Evolutionary conservation across 2,113 vertebrate genomes (phyloP), one percentile per base, ranked within the genome.

Genomic region (Ancistrus triradiatus): DNA sequence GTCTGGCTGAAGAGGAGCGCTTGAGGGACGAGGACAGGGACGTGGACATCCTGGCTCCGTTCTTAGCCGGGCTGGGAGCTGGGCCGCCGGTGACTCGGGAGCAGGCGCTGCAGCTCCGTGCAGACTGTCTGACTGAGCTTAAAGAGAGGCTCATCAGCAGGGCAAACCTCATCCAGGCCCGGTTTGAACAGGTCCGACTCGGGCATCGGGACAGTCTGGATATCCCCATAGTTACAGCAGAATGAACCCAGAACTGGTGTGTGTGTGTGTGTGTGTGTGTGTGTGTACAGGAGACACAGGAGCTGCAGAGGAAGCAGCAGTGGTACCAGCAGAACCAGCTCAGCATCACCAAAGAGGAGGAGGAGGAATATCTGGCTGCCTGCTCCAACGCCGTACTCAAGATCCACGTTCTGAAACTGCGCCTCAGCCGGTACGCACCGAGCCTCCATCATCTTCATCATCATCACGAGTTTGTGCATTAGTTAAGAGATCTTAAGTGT

Each of bases 131-230:
- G 65, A 40, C 13, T 0, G 77, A 86, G 42, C 81, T 90, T 14
- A 91, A 88, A 68, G 67, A 81, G 37, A 74, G 70, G 2, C 78
- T 92, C 6, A 52, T 82, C 1, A 58, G 87, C 57, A 83, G 85
- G 27, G 85, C 84, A 53, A 88, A 86, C 57, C 78, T 87, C 55
- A 90, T 93, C 38, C 91, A 92, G 77, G 80, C 83, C 0, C 86
- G 76, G 9, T 85, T 86, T 1, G 69, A 91, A 33, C 87, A 87
- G 91, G 93, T 96, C 55, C 5, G 6, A 9, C 46, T 19, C 2
- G 6, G 14, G n/a, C 13, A 19, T 1, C n/a, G 15, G 18, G 13
- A 48, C 43, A 33, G 24, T 28, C 6, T 31, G 27, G 21, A 49
- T n/a, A 13, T 48, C 27, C 27, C n/a, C n/a, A n/a, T n/a, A n/a